Conservation (phyloP, 2,113 vertebrate species). For the Misgurnus anguillicaudatus region DNA sequence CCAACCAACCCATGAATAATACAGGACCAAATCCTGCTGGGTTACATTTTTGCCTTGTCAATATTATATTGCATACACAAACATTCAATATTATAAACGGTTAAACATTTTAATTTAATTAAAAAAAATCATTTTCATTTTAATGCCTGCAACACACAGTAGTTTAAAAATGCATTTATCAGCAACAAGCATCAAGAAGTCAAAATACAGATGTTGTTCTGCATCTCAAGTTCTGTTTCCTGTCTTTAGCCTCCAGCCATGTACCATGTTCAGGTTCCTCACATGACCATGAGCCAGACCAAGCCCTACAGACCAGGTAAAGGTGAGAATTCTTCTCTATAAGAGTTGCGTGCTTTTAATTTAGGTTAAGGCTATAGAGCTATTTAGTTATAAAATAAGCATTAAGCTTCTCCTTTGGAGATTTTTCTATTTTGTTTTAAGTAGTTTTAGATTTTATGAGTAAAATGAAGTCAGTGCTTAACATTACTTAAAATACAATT, state of each 20-base stretch:
- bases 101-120: too few species aligned
- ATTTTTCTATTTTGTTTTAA: too few species aligned
- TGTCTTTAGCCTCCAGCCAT: constrained; percentile 83
- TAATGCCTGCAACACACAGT: background rate
- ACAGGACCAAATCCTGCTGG: background rate
- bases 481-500: too few species aligned
- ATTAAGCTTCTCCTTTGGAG: too few species aligned
- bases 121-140: too few species aligned
- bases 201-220: background rate
- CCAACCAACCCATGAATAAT: background rate
- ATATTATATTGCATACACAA: background rate
- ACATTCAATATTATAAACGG: background rate
- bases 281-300: constrained; percentile 96
- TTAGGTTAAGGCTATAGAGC: too few species aligned
- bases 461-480: too few species aligned
- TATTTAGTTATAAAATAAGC: too few species aligned
- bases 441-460: too few species aligned
- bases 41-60: background rate
- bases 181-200: background rate
- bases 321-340: constrained; percentile 85
- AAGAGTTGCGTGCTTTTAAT: background rate
- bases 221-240: constrained; percentile 46
- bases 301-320: constrained; percentile 99
- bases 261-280: constrained; percentile 95
- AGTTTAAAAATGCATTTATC: background rate